Base-by-base conservation (phyloP, 2,113 vertebrate genomes). In the Diadophis punctatus region DNA sequence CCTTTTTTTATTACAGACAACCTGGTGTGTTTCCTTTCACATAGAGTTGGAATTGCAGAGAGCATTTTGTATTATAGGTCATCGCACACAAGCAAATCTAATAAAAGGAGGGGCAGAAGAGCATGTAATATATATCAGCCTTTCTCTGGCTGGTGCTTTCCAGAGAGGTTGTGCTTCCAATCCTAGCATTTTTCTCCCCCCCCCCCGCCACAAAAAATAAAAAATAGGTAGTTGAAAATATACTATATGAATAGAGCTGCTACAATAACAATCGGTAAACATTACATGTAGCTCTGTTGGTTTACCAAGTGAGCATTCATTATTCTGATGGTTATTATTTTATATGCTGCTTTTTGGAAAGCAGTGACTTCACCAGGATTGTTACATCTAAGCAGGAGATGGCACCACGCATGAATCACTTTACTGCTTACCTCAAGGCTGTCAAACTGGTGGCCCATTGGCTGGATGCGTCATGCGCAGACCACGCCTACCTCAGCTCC, bases 1-100 rank as follows among this genome's bases (percentile, higher is more conserved):
- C 48, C 43, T 68, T 89, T 88, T 95, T 96, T 95, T 91, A 94
- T 95, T 96, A 91, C 94, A 96, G 93, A 89, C 93, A 91, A 93
- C 94, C 90, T 94, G 95, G 85, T 56, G 22, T 93, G 56, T 95
- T 96, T 96, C 92, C 93, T 94, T 96, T 95, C 43, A 52, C 63
- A 9, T 90, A 55, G 23, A 14, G 68, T 94, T 93, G 89, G 92
- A 94, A 95, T 94, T 94, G 22, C 55, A 55, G 84, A n/a, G 58
- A n/a, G 90, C 91, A 68, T 1, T 86, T 90, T 94, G 55, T 91
- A 92, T 96, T 92, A 90, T 27, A 93, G 52, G 88, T 94, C 94
- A 93, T 87, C 93, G 90, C 34, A 22, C 34, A 92, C 80, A 80
- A 92, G 53, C 43, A 95, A 92, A 93, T 92, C 3, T 86, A 94